A percentile compares a stretch with the other conserved stretches of the same genome.
Evolutionary conservation across 2,797 vertebrate genomes (phyloP).

Genomic region (Psittacula echo): DNA sequence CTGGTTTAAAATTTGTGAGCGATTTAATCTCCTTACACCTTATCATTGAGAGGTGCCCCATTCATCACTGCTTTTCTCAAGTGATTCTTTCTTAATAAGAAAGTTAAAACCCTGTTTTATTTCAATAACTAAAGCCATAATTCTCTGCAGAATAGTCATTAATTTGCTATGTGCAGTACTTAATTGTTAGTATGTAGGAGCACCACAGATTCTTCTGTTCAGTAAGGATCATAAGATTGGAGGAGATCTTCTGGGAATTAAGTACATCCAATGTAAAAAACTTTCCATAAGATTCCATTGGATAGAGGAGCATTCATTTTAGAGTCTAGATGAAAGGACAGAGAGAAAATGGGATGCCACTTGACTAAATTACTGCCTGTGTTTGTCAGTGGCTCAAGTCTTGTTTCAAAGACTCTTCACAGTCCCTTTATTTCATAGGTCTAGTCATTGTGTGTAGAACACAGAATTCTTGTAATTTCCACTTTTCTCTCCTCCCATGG

Average conservation of each 20-base stretch:
- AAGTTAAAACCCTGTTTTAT: background rate
- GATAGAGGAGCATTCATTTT: background rate
- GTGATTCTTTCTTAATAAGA: background rate
- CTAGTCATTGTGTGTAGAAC: background rate
- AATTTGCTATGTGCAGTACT: background rate
- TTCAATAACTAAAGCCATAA: background rate
- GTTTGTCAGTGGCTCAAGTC: background rate
- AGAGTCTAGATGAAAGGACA: background rate
- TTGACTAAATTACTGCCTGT: background rate
- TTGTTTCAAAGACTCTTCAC: background rate
- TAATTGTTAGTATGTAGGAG: background rate
- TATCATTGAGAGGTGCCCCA: background rate
- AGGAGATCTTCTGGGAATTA: background rate
- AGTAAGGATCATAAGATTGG: background rate
- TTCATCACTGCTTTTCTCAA: background rate
- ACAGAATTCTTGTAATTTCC: background rate
- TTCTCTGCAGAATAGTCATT: background rate
- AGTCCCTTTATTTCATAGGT: background rate
- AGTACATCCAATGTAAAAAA: background rate
- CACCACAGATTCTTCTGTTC: background rate
- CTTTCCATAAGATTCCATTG: background rate
- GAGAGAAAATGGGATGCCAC: background rate
- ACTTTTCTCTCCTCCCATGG: background rate
- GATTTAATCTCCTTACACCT: background rate
- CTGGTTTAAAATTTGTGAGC: background rate